Percentiles rank a stretch among this genome's conserved stretches.
Conservation (phyloP, 2,113 vertebrate genomes). For the Panthera uncia region DNA sequence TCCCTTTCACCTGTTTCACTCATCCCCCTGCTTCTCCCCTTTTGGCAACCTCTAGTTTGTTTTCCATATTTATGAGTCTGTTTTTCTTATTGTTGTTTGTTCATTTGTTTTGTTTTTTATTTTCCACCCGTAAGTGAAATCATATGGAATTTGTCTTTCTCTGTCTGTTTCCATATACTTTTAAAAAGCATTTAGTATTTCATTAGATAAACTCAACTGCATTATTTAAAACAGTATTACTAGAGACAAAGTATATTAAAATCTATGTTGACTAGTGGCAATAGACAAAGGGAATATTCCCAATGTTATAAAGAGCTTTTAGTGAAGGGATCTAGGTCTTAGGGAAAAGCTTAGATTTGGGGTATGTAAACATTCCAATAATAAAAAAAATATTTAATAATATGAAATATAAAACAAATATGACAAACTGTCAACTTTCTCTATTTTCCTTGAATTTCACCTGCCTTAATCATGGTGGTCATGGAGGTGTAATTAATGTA, state of each 20-base stretch:
- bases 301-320: not conserved
- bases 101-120: not conserved
- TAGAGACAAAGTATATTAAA: not conserved
- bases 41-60: not conserved
- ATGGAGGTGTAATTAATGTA: not conserved
- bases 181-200: not conserved
- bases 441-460: not conserved
- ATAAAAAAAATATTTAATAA: not conserved
- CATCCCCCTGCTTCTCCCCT: not conserved
- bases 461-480: not conserved
- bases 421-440: not conserved
- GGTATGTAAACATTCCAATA: not conserved
- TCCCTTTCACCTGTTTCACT: not conserved
- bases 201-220: not conserved
- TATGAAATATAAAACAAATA: not conserved
- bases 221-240: constrained; percentile 3
- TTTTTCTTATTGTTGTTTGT: not conserved
- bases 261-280: not conserved
- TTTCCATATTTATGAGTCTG: not conserved
- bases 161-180: not conserved
- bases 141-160: not conserved
- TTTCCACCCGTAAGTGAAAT: not conserved
- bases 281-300: not conserved
- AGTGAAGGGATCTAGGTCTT: not conserved
- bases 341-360: not conserved